Conservation (phyloP, 2,113 vertebrate species). For the Actinemys pallida region DNA sequence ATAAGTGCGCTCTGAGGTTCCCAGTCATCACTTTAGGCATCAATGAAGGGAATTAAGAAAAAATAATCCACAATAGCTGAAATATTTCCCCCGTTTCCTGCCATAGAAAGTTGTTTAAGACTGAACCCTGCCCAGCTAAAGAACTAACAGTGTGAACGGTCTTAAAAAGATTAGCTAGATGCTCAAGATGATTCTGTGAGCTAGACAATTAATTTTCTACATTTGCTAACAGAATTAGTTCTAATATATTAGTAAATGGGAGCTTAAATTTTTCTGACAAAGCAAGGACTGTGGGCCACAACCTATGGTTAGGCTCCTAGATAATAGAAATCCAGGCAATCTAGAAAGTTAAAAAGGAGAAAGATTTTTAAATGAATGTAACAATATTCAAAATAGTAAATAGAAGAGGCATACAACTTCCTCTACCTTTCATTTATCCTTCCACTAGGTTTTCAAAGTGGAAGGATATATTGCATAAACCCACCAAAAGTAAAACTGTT, state of each 20-base stretch:
- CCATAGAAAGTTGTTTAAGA: neutral
- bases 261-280: neutral
- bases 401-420: neutral
- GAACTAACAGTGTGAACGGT: neutral
- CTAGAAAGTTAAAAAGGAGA: constrained; percentile 29
- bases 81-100: neutral
- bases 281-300: neutral
- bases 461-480: neutral
- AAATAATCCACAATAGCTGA: neutral
- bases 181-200: rapidly evolving
- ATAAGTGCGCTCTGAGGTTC: neutral
- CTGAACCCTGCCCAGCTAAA: neutral
- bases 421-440: neutral
- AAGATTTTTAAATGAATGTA: neutral
- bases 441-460: neutral
- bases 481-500: neutral
- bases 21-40: neutral
- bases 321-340: neutral
- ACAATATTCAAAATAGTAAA: neutral
- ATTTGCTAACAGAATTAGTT: neutral
- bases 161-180: neutral
- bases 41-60: neutral
- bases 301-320: neutral
- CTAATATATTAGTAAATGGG: neutral
- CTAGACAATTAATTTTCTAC: neutral